A percentile compares a stretch with the other conserved stretches of the same genome.
Evolutionary conservation across 2,113 vertebrate genomes (phyloP).

Genomic region (Ictalurus punctatus): DNA sequence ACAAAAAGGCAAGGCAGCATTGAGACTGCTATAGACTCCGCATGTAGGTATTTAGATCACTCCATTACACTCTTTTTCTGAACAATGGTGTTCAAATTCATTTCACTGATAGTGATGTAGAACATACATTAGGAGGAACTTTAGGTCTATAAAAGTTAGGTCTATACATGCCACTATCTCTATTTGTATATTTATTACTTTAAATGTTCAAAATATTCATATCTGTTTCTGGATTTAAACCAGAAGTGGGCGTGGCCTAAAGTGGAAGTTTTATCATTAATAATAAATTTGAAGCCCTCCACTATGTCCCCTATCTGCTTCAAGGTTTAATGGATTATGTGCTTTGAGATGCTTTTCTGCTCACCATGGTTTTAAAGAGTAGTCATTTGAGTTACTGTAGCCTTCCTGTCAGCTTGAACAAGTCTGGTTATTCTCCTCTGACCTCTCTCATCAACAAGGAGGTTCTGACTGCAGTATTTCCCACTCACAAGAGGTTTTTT

Average conservation of each 20-base stretch:
- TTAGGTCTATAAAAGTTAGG: background rate
- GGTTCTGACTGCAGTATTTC: background rate
- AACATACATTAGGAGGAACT: background rate
- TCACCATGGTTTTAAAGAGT: background rate
- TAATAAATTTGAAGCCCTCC: background rate
- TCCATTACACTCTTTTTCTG: background rate
- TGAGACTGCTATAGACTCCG: conserved; percentile 11
- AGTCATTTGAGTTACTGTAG: background rate
- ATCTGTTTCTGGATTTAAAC: background rate
- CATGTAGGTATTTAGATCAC: background rate
- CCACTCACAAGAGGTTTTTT: background rate
- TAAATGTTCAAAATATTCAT: background rate
- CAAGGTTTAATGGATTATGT: background rate
- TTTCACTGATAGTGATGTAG: background rate
- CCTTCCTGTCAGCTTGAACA: background rate
- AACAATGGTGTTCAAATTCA: background rate
- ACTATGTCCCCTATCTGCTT: background rate
- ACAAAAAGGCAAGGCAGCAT: background rate
- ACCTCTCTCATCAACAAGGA: background rate
- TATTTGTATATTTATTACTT: background rate
- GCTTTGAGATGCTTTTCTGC: conserved; percentile 8
- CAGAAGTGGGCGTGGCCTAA: background rate
- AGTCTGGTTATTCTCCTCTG: background rate
- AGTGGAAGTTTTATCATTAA: background rate
- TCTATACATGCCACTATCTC: background rate